Conservation (phyloP, 2,888 invertebrate species). For the Clanis bilineata region DNA sequence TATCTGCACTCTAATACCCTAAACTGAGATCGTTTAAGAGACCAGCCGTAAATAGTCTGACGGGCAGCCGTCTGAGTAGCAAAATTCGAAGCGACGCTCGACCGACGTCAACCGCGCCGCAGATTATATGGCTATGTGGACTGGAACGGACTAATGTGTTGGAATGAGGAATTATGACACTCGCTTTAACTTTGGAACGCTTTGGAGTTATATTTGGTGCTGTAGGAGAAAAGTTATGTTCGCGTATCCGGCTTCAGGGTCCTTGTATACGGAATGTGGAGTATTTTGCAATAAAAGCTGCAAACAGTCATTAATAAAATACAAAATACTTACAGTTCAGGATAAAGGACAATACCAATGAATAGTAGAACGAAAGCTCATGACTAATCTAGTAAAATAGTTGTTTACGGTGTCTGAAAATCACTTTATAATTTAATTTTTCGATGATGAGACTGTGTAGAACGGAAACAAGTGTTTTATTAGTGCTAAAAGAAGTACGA, state of each 20-base stretch:
- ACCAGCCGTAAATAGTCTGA: background rate
- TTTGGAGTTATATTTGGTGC: background rate
- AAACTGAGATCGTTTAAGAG: no score
- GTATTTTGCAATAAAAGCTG: background rate
- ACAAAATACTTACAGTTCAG: background rate
- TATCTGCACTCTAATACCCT: no score
- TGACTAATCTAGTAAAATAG: no score
- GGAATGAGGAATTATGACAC: constrained; percentile 8
- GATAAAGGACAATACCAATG: no score
- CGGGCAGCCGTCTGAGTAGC: background rate
- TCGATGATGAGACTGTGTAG: no score
- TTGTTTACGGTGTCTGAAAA: no score
- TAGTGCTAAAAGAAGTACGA: background rate
- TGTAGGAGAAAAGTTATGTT: background rate
- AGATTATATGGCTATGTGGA: background rate
- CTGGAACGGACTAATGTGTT: constrained; percentile 5
- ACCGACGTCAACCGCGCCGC: background rate
- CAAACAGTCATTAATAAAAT: no score
- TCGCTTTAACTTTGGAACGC: background rate
- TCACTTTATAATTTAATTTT: no score
- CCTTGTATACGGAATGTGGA: no score
- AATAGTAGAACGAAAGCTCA: no score
- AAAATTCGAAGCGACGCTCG: background rate
- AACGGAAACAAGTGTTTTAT: background rate
- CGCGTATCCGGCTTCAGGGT: background rate